Evolutionary conservation across 2,797 vertebrate genomes (phyloP).

Genomic region (Catharus ustulatus): DNA sequence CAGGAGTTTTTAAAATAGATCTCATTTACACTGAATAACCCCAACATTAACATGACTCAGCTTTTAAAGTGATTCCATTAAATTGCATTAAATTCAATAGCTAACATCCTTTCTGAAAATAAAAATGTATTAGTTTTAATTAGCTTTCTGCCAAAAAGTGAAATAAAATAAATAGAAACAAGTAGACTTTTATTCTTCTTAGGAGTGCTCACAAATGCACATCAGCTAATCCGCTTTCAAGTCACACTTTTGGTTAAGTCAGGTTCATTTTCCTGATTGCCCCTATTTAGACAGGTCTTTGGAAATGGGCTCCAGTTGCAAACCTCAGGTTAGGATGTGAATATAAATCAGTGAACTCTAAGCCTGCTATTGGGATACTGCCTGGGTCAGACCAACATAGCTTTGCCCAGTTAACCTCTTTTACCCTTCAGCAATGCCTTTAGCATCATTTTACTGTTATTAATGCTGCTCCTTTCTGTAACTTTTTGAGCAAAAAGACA

Average conservation of each 20-base stretch:
- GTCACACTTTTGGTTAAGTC: slow-evolving; percentile 60
- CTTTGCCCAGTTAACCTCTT: slow-evolving; percentile 55
- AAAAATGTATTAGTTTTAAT: slow-evolving; percentile 20
- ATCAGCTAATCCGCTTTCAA: slow-evolving; percentile 54
- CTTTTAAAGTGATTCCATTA: slow-evolving; percentile 21
- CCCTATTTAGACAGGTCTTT: slow-evolving; percentile 65
- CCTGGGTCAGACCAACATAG: slow-evolving; percentile 1
- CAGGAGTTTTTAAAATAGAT: not conserved
- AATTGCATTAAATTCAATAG: slow-evolving; percentile 3
- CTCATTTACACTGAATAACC: not conserved
- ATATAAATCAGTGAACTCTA: slow-evolving; percentile 63
- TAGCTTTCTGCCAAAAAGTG: not conserved
- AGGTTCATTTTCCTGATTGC: slow-evolving; percentile 69
- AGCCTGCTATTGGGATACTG: slow-evolving; percentile 18
- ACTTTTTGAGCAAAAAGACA: slow-evolving; percentile 42
- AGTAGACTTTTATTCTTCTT: not conserved
- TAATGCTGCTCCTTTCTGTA: slow-evolving; percentile 42
- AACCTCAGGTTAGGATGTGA: slow-evolving; percentile 53
- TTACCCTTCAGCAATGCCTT: slow-evolving; percentile 34
- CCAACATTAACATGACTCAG: not conserved
- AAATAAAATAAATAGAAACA: slow-evolving; percentile 36
- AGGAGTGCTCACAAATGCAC: not conserved
- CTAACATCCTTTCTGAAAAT: not conserved
- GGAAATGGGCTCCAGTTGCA: slow-evolving; percentile 47
- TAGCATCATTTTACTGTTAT: slow-evolving; percentile 51